Conservation (phyloP, 2,113 vertebrate species). For the Ameiurus melas region DNA sequence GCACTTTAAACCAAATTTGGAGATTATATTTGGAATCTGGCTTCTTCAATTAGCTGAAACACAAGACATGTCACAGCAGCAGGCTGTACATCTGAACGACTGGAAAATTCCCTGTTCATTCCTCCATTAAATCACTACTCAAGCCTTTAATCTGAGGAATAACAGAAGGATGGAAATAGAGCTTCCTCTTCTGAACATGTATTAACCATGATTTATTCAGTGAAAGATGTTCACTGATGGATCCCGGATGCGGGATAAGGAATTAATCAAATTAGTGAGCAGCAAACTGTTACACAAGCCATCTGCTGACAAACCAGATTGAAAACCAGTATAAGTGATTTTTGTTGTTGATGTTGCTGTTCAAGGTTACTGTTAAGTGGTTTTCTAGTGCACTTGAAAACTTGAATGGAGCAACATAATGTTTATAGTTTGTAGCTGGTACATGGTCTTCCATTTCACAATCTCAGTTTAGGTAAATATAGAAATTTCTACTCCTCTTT, state of each 20-base stretch:
- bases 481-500: not conserved
- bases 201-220: constrained; percentile 17
- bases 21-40: constrained; percentile 30
- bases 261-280: not conserved
- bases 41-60: constrained; percentile 6
- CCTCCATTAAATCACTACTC: not conserved
- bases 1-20: constrained; percentile 20
- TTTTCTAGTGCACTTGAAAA: constrained; percentile 9
- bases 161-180: constrained; percentile 12
- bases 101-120: constrained; percentile 25
- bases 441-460: not conserved
- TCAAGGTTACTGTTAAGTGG: constrained; percentile 15
- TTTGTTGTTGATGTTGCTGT: not conserved
- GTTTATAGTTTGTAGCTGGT: constrained; percentile 5
- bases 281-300: constrained; percentile 20
- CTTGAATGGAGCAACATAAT: not conserved
- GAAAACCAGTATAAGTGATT: constrained; percentile 1
- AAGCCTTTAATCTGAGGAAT: not conserved
- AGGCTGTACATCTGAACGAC: not conserved
- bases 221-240: not conserved
- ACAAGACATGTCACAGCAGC: constrained; percentile 11
- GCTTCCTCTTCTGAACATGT: constrained; percentile 16
- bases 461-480: not conserved
- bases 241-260: not conserved
- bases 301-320: constrained; percentile 13